Evolutionary conservation across 2,113 vertebrate genomes (phyloP).

Genomic region (Alces alces): DNA sequence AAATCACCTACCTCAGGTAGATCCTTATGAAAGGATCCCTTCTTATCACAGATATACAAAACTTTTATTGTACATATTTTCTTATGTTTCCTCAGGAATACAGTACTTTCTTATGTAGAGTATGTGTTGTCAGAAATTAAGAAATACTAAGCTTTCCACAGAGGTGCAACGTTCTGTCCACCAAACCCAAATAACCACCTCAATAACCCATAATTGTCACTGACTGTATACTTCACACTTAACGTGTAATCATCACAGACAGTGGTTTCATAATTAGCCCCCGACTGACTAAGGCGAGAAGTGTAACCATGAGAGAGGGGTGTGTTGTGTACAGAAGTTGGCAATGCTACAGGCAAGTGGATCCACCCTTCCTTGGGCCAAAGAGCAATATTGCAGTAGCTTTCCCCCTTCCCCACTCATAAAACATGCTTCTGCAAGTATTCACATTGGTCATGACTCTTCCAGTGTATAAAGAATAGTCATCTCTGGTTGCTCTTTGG

Average conservation of each 20-base stretch:
- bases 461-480: slow-evolving; percentile 10
- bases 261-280: slow-evolving; percentile 55
- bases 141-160: background rate
- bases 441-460: background rate
- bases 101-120: background rate
- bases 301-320: slow-evolving; percentile 3
- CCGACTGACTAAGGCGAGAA: slow-evolving; percentile 30
- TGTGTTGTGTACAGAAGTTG: slow-evolving; percentile 3
- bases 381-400: slow-evolving; percentile 29
- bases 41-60: background rate
- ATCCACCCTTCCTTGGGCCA: slow-evolving; percentile 29
- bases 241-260: slow-evolving; percentile 67
- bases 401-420: background rate
- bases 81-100: background rate
- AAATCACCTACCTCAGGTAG: background rate
- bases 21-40: background rate
- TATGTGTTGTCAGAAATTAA: background rate
- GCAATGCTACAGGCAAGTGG: slow-evolving; percentile 47
- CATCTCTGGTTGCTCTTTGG: background rate
- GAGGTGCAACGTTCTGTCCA: slow-evolving; percentile 39
- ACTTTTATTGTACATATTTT: background rate
- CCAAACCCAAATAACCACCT: slow-evolving; percentile 57
- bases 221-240: slow-evolving; percentile 67
- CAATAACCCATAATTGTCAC: slow-evolving; percentile 62
- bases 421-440: slow-evolving; percentile 62